Percentiles rank a stretch among this genome's conserved stretches.
phyloP scores from a whole-genome alignment of 2,113 vertebrate species.

The Antechinus stuartii region DNA sequence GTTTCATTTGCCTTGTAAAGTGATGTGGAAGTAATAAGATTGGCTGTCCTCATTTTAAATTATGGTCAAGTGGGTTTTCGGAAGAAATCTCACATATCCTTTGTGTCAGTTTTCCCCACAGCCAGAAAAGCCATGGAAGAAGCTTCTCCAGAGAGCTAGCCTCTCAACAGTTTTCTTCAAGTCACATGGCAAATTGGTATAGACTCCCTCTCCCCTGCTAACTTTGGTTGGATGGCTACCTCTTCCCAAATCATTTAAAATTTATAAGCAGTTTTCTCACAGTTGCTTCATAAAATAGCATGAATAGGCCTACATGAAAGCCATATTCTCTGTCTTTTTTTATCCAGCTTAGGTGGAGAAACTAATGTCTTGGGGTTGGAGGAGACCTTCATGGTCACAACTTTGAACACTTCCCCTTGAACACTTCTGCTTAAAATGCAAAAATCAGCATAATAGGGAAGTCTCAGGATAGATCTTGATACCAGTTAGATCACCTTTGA shows the following conservation, averaged over 20 bases:
- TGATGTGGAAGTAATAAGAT: not conserved
- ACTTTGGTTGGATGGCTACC: not conserved
- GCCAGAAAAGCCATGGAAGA: accelerated
- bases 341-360: not conserved
- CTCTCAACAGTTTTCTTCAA: not conserved
- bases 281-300: not conserved
- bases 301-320: not conserved
- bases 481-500: not conserved
- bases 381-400: not conserved
- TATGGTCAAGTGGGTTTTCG: not conserved
- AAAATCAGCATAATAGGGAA: not conserved
- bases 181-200: not conserved
- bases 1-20: not conserved
- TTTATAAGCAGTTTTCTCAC: not conserved
- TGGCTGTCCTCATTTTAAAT: not conserved
- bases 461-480: not conserved
- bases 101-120: not conserved
- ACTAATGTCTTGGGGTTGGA: not conserved
- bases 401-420: not conserved
- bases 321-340: not conserved
- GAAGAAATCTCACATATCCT: not conserved
- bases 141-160: not conserved
- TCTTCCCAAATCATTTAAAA: not conserved
- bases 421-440: not conserved
- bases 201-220: not conserved